A percentile compares a stretch with the other conserved stretches of the same genome.
Conservation (phyloP, 2,888 invertebrate genomes). For the Lobophora halterata region DNA sequence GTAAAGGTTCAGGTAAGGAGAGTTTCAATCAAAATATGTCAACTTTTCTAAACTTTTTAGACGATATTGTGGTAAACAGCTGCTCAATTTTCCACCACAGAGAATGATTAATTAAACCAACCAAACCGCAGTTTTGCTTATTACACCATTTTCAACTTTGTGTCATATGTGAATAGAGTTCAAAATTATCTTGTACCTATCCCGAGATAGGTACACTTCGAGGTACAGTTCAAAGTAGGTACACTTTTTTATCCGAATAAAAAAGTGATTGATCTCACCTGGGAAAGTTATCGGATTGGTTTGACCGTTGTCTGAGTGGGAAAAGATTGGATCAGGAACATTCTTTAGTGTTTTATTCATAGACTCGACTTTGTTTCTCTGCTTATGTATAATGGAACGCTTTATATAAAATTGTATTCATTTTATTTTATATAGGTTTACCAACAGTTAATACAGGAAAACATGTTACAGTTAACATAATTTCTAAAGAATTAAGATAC, state of each 20-base stretch:
- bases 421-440: too few species aligned
- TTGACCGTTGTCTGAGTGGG: conserved; percentile 22
- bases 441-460: too few species aligned
- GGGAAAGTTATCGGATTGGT: conserved; percentile 12
- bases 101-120: conserved; percentile 69
- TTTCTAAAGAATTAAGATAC: too few species aligned
- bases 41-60: conserved; percentile 51
- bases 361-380: too few species aligned
- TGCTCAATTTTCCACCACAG: conserved; percentile 58
- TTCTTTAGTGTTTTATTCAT: too few species aligned
- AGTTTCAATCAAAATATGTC: conserved; percentile 42
- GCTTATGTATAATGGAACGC: too few species aligned
- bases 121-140: conserved; percentile 25
- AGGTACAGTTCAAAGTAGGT: too few species aligned
- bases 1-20: too few species aligned
- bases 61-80: conserved; percentile 64
- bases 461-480: too few species aligned
- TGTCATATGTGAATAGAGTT: conserved; percentile 1
- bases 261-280: conserved; percentile 25
- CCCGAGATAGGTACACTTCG: too few species aligned
- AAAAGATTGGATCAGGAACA: conserved; percentile 28
- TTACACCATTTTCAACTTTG: conserved; percentile 4
- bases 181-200: too few species aligned
- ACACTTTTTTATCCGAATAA: background rate
- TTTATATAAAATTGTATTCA: too few species aligned